Conservation (phyloP, 2,113 vertebrate species). For the Zeus faber region DNA sequence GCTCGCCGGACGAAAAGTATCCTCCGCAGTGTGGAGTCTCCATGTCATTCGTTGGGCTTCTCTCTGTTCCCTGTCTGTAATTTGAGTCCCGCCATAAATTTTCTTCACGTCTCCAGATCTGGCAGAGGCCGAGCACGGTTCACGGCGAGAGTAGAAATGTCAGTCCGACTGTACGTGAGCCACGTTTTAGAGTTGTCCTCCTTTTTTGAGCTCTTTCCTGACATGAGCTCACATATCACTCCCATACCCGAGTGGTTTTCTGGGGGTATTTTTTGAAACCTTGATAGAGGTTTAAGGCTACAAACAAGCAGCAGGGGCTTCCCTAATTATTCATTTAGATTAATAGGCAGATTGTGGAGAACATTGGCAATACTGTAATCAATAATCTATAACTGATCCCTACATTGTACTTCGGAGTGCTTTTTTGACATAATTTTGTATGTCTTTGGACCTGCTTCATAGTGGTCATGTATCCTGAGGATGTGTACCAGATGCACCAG, state of each 20-base stretch:
- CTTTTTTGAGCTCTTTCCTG: constrained; percentile 40
- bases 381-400: no score
- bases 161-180: constrained; percentile 47
- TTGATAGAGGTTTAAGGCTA: constrained; percentile 10
- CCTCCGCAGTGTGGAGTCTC: constrained; percentile 15
- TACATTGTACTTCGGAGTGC: no score
- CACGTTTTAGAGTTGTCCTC: constrained; percentile 27
- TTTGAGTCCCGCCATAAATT: constrained; percentile 23
- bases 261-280: not conserved
- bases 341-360: no score
- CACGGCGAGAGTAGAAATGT: constrained; percentile 47
- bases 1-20: constrained; percentile 18
- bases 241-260: constrained; percentile 12
- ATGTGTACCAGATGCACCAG: not conserved
- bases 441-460: no score
- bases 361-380: no score
- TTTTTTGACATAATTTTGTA: no score
- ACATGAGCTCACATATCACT: constrained; percentile 59
- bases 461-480: no score
- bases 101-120: constrained; percentile 23
- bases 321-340: no score
- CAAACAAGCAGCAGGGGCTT: constrained; percentile 7
- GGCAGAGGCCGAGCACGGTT: constrained; percentile 40
- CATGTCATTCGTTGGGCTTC: constrained; percentile 23
- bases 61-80: constrained; percentile 20